Evolutionary conservation across 2,888 invertebrate species (phyloP).

Genomic region (Sialis lutaria): DNA sequence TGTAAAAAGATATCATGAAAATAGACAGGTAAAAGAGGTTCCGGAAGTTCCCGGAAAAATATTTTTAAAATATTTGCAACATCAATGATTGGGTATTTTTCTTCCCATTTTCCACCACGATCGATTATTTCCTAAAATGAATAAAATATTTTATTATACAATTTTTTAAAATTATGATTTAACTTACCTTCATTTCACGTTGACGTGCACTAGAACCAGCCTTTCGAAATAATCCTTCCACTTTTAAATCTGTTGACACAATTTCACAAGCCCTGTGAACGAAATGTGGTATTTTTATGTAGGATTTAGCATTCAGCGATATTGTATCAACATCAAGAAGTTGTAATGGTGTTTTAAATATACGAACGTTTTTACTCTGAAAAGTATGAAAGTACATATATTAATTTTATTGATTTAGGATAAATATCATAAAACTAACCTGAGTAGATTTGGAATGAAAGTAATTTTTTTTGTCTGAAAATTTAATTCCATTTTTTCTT

Average conservation of each 20-base stretch:
- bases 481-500: slow-evolving; percentile 52
- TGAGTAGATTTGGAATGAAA: background rate
- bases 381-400: slow-evolving; percentile 6
- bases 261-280: slow-evolving; percentile 53
- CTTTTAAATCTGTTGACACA: slow-evolving; percentile 46
- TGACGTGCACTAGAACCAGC: slow-evolving; percentile 71
- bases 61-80: slow-evolving; percentile 72
- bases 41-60: slow-evolving; percentile 70
- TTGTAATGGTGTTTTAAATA: slow-evolving; percentile 35
- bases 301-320: slow-evolving; percentile 47
- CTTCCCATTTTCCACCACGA: slow-evolving; percentile 48
- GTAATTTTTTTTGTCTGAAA: slow-evolving; percentile 32
- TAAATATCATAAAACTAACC: background rate
- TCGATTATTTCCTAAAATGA: slow-evolving; percentile 44
- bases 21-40: slow-evolving; percentile 56
- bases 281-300: slow-evolving; percentile 52
- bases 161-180: slow-evolving; percentile 8
- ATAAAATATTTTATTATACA: slow-evolving; percentile 10
- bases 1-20: slow-evolving; percentile 64
- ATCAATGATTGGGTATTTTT: slow-evolving; percentile 64
- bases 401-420: background rate
- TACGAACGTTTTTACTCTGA: slow-evolving; percentile 19
- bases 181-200: slow-evolving; percentile 39
- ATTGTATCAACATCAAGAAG: slow-evolving; percentile 33
- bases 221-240: slow-evolving; percentile 78